phyloP scores from a whole-genome alignment of 2,888 invertebrate species.

The Dicyrtomina minuta region DNA sequence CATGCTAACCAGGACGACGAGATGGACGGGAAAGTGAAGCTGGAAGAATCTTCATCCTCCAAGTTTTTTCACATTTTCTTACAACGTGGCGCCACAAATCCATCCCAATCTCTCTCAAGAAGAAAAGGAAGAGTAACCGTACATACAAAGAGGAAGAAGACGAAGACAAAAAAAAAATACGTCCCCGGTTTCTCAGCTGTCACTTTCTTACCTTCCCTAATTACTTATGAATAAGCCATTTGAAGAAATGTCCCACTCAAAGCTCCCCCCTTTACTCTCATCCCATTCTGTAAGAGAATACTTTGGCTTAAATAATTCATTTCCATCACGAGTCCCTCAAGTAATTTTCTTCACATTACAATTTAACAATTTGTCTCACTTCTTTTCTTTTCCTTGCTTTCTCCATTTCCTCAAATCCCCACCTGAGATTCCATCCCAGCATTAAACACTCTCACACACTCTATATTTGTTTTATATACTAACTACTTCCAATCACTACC shows the following conservation, averaged over 20 bases:
- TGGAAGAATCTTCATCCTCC: background rate
- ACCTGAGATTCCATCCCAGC: no score
- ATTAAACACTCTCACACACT: no score
- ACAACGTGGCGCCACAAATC: slow-evolving; percentile 21
- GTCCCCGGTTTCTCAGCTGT: background rate
- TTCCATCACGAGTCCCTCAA: background rate
- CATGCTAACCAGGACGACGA: background rate
- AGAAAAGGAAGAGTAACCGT: background rate
- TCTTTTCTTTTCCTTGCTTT: background rate
- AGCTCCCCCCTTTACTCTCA: background rate
- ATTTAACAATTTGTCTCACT: slow-evolving; percentile 4
- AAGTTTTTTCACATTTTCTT: slow-evolving; percentile 6
- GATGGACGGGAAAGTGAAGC: background rate
- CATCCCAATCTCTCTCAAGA: background rate
- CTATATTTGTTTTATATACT: no score
- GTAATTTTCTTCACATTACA: slow-evolving; percentile 2
- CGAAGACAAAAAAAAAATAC: background rate
- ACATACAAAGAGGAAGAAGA: background rate
- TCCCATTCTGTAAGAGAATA: no score
- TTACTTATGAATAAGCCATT: slow-evolving; percentile 11
- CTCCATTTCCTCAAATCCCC: background rate
- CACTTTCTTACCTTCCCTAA: slow-evolving; percentile 17
- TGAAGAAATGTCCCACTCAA: background rate
- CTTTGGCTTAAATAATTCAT: background rate
- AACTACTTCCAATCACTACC: no score